Evolutionary conservation across 30 jellyfish, hydroid and myxozoan species (phyloP).

Genomic region (Sanderia malayensis): DNA sequence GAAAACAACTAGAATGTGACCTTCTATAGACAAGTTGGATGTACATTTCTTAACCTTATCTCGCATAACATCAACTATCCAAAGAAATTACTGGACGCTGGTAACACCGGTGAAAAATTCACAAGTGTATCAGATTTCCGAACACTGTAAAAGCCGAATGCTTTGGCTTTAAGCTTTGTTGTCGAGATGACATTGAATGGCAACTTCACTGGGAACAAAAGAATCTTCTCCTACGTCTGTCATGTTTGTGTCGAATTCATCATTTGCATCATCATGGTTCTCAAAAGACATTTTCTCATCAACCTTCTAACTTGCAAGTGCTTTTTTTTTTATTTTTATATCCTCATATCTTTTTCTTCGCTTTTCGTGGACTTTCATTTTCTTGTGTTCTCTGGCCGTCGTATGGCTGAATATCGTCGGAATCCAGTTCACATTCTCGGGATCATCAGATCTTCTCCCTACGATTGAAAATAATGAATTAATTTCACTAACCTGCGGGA

Average conservation of each 20-base stretch:
- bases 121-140: no score
- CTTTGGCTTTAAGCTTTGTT: no score
- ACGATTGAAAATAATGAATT: not conserved
- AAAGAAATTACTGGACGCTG: slow-evolving; percentile 7
- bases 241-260: no score
- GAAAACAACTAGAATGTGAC: slow-evolving; percentile 19
- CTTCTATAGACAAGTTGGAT: slow-evolving; percentile 11
- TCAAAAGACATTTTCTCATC: no score
- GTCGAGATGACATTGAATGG: no score
- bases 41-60: not conserved
- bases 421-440: slow-evolving; percentile 42
- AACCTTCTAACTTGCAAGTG: no score
- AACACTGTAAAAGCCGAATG: no score
- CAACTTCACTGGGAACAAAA: no score
- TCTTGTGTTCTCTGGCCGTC: not conserved
- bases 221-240: no score
- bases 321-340: slow-evolving; percentile 1
- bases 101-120: slow-evolving; percentile 23
- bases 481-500: no score
- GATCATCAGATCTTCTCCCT: slow-evolving; percentile 46
- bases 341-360: not conserved
- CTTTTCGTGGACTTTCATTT: not conserved
- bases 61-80: slow-evolving; percentile 10
- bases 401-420: slow-evolving; percentile 33
- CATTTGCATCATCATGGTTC: no score